A percentile compares a stretch with the other conserved stretches of the same genome.
Conservation (phyloP, 2,888 invertebrate species). For the Microplitis manilae region DNA sequence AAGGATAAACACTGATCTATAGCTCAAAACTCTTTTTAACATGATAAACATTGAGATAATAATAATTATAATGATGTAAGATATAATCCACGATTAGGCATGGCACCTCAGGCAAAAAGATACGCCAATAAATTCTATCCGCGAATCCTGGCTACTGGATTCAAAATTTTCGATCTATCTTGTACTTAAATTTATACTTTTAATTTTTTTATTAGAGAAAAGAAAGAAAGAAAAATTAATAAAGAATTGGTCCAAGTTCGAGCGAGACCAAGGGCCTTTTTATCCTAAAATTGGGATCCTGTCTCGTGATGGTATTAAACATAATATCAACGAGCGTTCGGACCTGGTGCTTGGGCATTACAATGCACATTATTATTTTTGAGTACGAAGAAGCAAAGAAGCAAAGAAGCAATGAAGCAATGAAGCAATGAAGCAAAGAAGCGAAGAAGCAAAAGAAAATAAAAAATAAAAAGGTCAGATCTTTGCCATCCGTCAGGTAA, state of each 20-base stretch:
- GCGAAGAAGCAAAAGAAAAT: neutral
- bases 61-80: no score
- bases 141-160: no score
- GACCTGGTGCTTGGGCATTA: no score
- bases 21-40: no score
- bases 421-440: neutral
- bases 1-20: conserved; percentile 40
- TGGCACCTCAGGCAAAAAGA: no score
- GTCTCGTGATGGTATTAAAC: no score
- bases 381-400: conserved; percentile 7
- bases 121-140: no score
- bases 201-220: neutral
- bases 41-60: no score
- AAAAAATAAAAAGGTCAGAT: conserved; percentile 7
- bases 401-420: neutral
- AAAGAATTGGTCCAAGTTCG: neutral
- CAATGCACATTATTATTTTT: neutral
- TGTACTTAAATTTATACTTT: no score
- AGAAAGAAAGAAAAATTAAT: neutral
- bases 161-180: no score
- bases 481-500: conserved; percentile 26
- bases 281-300: neutral
- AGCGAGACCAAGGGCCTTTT: conserved; percentile 1
- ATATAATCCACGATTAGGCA: no score
- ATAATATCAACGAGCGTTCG: no score